Conservation (phyloP, 2,797 vertebrate species). For the Falco rusticolus region DNA sequence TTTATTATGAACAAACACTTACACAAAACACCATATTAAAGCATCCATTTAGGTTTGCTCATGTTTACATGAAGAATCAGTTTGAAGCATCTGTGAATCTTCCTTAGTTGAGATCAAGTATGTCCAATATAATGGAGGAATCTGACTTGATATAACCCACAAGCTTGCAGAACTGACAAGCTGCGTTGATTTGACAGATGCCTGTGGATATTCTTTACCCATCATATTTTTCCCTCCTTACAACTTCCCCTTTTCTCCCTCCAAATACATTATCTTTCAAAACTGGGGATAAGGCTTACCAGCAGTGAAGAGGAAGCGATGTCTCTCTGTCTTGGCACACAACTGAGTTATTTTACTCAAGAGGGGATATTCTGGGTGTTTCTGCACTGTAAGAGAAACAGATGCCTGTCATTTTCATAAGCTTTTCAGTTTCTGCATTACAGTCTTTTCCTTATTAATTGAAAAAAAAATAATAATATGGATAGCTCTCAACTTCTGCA, state of each 20-base stretch:
- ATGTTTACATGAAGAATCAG: slow-evolving; percentile 1
- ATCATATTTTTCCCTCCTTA: neutral
- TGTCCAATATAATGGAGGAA: neutral
- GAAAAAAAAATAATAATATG: neutral
- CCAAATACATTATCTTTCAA: neutral
- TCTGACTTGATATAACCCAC: neutral
- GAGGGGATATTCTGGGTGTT: neutral
- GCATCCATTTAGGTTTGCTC: slow-evolving; percentile 16
- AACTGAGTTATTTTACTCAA: neutral
- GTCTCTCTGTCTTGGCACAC: neutral
- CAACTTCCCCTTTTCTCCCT: neutral
- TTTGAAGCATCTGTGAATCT: neutral
- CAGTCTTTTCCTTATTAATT: neutral
- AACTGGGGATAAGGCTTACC: neutral
- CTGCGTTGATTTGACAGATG: neutral
- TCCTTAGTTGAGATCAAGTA: neutral
- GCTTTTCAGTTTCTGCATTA: neutral
- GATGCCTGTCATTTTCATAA: neutral
- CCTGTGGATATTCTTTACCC: neutral
- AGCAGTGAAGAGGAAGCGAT: neutral
- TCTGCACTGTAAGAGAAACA: neutral
- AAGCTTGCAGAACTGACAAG: neutral
- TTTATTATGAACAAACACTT: slow-evolving; percentile 56
- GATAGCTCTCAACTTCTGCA: neutral
- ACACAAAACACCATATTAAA: slow-evolving; percentile 48